Evolutionary conservation across 2,797 vertebrate species (phyloP).

Genomic region (Pantherophis vulpinus): DNA sequence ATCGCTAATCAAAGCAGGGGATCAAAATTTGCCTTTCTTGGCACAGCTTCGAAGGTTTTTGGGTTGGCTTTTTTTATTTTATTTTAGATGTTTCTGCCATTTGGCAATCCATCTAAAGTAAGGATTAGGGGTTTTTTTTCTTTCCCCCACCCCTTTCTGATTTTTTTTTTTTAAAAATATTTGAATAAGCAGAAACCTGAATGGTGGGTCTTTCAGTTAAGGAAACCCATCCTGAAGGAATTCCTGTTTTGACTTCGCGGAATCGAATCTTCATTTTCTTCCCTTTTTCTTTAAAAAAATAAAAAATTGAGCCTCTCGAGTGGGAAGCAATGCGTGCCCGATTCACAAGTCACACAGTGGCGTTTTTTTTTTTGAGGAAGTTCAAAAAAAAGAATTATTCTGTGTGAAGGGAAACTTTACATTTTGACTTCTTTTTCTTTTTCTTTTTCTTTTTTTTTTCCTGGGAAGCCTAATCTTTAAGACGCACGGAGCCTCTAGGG

Average conservation of each 20-base stretch:
- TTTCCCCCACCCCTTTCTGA: not conserved
- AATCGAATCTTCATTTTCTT: constrained; percentile 57
- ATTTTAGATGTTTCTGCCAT: constrained; percentile 57
- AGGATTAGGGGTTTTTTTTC: not conserved
- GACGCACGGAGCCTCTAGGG: constrained; percentile 70
- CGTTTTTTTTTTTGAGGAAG: not conserved
- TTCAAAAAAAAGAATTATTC: constrained; percentile 62
- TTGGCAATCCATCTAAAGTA: constrained; percentile 48
- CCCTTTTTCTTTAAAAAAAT: constrained; percentile 30
- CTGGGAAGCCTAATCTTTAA: constrained; percentile 74
- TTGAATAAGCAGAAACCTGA: constrained; percentile 49
- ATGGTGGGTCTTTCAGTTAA: constrained; percentile 46
- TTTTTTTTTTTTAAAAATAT: not conserved
- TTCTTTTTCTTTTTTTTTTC: constrained; percentile 51
- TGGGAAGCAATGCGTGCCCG: constrained; percentile 46
- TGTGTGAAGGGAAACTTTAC: constrained; percentile 54
- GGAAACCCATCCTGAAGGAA: constrained; percentile 64
- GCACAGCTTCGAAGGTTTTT: constrained; percentile 51
- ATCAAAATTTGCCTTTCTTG: constrained; percentile 57
- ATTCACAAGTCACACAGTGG: constrained; percentile 43
- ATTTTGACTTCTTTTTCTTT: constrained; percentile 56
- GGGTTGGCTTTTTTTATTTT: constrained; percentile 21
- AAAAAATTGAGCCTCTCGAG: constrained; percentile 34
- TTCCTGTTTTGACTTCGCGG: constrained; percentile 74
- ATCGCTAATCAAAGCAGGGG: constrained; percentile 65